phyloP scores from a whole-genome alignment of 1,140 invertebrate species.

The Heliothis subflexa region DNA sequence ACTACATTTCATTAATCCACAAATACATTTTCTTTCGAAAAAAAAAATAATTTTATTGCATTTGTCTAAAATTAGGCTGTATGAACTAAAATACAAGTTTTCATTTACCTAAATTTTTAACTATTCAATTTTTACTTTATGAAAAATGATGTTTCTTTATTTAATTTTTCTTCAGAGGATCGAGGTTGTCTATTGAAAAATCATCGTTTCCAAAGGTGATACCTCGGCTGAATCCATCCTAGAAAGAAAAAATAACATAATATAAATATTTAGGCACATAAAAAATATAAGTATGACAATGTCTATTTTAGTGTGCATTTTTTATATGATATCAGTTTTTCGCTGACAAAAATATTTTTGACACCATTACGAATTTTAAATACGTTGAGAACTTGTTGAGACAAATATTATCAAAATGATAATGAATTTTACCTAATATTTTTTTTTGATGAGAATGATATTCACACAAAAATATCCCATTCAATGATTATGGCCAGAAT shows the following conservation, averaged over 20 bases:
- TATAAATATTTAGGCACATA: neutral
- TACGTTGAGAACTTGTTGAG: too few species aligned
- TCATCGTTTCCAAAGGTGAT: conserved; percentile 93
- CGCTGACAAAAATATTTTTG: too few species aligned
- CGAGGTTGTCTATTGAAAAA: conserved; percentile 93
- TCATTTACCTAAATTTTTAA: conserved; percentile 70
- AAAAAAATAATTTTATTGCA: conserved; percentile 66
- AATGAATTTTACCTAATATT: too few species aligned
- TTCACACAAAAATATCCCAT: too few species aligned
- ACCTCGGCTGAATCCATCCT: conserved; percentile 94
- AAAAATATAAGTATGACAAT: neutral
- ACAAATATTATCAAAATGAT: too few species aligned
- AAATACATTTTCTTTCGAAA: conserved; percentile 55
- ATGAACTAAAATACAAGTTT: conserved; percentile 70
- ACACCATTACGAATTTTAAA: too few species aligned
- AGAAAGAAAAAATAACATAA: conserved; percentile 71
- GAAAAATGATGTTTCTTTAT: conserved; percentile 54
- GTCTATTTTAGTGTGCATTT: too few species aligned
- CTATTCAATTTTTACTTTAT: conserved; percentile 65
- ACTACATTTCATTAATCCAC: conserved; percentile 55
- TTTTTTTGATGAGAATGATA: too few species aligned
- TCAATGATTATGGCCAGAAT: neutral
- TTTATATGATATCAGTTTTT: too few species aligned
- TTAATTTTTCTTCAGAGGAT: conserved; percentile 89
- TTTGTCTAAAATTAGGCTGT: conserved; percentile 67